phyloP scores from a whole-genome alignment of 2,113 vertebrate species.

The Cisticola juncidis region DNA sequence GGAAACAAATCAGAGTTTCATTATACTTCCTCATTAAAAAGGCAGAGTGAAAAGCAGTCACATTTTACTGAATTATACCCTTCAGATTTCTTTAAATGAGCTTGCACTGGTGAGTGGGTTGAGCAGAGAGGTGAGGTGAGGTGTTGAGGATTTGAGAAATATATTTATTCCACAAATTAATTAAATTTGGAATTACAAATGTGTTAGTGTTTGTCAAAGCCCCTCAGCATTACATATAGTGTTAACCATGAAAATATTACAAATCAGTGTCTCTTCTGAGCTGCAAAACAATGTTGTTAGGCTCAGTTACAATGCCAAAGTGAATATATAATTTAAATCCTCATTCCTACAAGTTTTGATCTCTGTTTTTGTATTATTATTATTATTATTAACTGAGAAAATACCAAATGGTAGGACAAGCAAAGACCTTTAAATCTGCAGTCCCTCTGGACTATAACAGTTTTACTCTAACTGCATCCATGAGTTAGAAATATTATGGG shows the following conservation, averaged over 20 bases:
- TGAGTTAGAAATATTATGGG: conserved; percentile 12
- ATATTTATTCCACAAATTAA: conserved; percentile 22
- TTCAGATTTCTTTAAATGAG: conserved; percentile 7
- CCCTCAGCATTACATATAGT: neutral
- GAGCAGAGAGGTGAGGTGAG: neutral
- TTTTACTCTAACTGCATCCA: neutral
- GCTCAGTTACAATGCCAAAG: neutral
- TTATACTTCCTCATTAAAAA: neutral
- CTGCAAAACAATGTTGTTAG: neutral
- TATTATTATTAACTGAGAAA: neutral
- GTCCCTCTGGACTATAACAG: neutral
- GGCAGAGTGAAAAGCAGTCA: neutral
- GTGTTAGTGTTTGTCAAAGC: neutral
- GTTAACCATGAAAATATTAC: neutral
- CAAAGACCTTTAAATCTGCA: conserved; percentile 2
- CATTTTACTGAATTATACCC: neutral
- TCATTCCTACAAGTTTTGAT: neutral
- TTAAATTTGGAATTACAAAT: conserved; percentile 13
- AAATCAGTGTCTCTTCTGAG: neutral
- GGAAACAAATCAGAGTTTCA: neutral
- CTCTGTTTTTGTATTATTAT: neutral
- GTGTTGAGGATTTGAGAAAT: neutral
- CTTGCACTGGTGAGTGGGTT: neutral
- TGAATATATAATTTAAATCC: neutral
- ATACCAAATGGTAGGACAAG: neutral